Conservation (phyloP, 2,113 vertebrate species). For the Penelope pileata region DNA sequence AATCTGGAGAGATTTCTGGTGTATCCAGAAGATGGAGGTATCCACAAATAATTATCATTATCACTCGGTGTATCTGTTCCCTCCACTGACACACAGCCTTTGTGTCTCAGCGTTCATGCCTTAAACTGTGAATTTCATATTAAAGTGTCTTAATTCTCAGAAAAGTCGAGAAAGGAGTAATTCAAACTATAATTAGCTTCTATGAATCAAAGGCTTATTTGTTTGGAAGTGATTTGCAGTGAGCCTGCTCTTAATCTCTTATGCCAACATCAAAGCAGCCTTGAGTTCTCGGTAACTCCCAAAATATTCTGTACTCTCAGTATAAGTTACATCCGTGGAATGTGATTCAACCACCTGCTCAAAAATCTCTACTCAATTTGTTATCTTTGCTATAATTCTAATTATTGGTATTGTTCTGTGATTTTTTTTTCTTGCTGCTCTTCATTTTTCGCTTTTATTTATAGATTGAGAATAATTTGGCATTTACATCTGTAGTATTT, state of each 20-base stretch:
- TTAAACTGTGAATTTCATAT: background rate
- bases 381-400: background rate
- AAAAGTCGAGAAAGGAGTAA: background rate
- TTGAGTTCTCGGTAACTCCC: background rate
- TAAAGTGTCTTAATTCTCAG: background rate
- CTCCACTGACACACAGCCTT: background rate
- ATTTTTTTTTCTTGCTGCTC: background rate
- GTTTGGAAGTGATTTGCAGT: background rate
- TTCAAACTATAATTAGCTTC: slow-evolving; percentile 7
- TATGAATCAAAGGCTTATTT: slow-evolving; percentile 1
- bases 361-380: background rate
- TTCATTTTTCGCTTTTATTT: background rate
- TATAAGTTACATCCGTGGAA: background rate
- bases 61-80: background rate
- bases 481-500: background rate
- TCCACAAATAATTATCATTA: background rate
- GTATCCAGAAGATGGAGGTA: background rate
- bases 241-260: background rate
- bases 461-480: background rate
- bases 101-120: background rate
- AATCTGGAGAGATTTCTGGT: background rate
- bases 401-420: background rate
- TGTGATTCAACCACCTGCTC: background rate
- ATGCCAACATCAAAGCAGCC: background rate
- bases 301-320: background rate